Evolutionary conservation across 2,888 invertebrate species (phyloP).

Genomic region (Agrotis puta): DNA sequence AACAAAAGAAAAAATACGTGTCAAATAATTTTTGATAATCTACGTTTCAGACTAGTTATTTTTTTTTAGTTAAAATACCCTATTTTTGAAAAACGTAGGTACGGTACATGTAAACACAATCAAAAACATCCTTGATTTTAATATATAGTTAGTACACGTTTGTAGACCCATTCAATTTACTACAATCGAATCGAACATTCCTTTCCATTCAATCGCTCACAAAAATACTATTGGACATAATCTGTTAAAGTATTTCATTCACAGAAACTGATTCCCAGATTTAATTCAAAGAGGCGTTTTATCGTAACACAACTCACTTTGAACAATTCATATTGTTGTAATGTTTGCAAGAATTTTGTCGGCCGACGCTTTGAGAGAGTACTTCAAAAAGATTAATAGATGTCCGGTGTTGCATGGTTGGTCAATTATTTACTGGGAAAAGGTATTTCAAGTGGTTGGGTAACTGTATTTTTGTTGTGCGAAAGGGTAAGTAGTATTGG

Average conservation of each 20-base stretch:
- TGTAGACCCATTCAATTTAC: background rate
- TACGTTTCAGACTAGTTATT: no score
- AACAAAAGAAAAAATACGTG: no score
- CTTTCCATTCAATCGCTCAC: constrained; percentile 1
- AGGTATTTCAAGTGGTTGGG: background rate
- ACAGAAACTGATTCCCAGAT: background rate
- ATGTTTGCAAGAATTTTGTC: constrained; percentile 5
- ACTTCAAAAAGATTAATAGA: constrained; percentile 8
- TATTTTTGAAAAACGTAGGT: no score
- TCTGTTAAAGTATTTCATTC: background rate
- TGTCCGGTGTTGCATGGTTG: constrained; percentile 10
- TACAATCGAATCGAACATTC: background rate
- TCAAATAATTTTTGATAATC: no score
- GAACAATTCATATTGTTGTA: constrained; percentile 8
- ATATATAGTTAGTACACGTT: no score
- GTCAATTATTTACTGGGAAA: background rate
- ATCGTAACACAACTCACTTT: constrained; percentile 16
- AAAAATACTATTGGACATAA: background rate
- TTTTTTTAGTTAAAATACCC: no score
- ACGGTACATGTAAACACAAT: no score
- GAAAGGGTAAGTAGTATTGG: no score
- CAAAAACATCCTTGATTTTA: no score
- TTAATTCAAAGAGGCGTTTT: constrained; percentile 6
- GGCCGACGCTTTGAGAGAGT: background rate
- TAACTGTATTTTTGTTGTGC: background rate